Evolutionary conservation across 2,888 invertebrate genomes (phyloP).

Genomic region (Lagria hirta): DNA sequence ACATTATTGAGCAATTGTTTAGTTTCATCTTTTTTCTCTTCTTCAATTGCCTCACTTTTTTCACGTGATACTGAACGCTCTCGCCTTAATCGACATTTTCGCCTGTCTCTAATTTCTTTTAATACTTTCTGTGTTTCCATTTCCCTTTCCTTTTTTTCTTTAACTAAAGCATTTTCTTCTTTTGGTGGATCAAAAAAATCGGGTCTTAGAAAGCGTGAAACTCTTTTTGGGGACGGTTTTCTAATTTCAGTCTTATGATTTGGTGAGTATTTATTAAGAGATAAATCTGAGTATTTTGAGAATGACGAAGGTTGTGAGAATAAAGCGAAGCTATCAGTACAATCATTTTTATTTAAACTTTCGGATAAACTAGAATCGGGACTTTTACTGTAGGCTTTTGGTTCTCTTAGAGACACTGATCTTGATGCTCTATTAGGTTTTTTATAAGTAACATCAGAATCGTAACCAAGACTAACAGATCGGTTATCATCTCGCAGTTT

Average conservation of each 20-base stretch:
- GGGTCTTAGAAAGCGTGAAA: slow-evolving; percentile 74
- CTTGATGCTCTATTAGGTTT: slow-evolving; percentile 39
- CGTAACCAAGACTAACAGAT: slow-evolving; percentile 40
- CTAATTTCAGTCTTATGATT: slow-evolving; percentile 43
- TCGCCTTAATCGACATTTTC: slow-evolving; percentile 47
- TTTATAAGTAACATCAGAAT: slow-evolving; percentile 33
- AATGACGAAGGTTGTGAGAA: slow-evolving; percentile 27
- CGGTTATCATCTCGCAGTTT: slow-evolving; percentile 38
- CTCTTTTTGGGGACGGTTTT: slow-evolving; percentile 55
- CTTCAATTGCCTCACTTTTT: slow-evolving; percentile 18
- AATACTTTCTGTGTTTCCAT: slow-evolving; percentile 68
- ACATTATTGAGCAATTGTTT: slow-evolving; percentile 42
- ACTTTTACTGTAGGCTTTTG: slow-evolving; percentile 40
- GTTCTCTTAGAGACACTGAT: slow-evolving; percentile 40
- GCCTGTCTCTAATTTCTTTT: slow-evolving; percentile 67
- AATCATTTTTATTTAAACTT: slow-evolving; percentile 36
- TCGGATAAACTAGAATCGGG: slow-evolving; percentile 50
- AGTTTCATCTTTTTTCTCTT: slow-evolving; percentile 33
- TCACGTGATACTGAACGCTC: slow-evolving; percentile 46
- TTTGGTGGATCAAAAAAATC: slow-evolving; percentile 72
- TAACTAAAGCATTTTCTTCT: slow-evolving; percentile 68
- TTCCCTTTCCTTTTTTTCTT: slow-evolving; percentile 66
- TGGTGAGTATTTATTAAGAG: slow-evolving; percentile 32
- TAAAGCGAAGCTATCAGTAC: slow-evolving; percentile 28
- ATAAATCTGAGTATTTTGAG: slow-evolving; percentile 41